phyloP scores from a whole-genome alignment of 2,888 invertebrate species.

The Eupithecia subumbrata region DNA sequence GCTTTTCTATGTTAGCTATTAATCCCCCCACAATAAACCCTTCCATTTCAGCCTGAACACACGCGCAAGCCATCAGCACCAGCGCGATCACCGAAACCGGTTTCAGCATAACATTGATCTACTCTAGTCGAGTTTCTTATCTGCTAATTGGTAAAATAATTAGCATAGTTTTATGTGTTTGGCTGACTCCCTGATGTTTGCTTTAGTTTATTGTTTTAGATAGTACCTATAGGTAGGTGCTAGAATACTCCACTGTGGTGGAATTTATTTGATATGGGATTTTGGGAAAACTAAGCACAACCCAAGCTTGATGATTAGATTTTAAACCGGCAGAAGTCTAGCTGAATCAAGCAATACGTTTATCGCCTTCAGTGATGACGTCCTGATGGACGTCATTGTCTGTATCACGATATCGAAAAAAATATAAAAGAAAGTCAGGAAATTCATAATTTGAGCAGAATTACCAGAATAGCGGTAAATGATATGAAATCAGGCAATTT shows the following conservation, averaged over 20 bases:
- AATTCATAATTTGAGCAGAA: too few relatives aligned
- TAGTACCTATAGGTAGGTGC: neutral
- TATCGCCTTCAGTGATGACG: neutral
- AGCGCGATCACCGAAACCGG: neutral
- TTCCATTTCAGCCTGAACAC: neutral
- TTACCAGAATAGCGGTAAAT: too few relatives aligned
- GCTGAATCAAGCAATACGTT: too few relatives aligned
- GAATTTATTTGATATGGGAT: neutral
- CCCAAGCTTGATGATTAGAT: neutral
- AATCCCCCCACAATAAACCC: neutral
- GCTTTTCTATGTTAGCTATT: neutral
- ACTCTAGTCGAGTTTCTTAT: neutral
- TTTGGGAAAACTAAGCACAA: neutral
- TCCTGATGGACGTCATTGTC: neutral
- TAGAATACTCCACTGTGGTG: neutral
- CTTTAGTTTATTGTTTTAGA: neutral
- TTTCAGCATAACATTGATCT: constrained; percentile 1
- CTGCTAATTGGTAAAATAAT: neutral
- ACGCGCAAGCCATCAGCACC: neutral
- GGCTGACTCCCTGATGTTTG: neutral
- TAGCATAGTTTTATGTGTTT: neutral
- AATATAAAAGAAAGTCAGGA: too few relatives aligned
- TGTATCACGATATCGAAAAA: too few relatives aligned
- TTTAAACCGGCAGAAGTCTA: neutral
- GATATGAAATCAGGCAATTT: too few relatives aligned